phyloP scores from a whole-genome alignment of 2,797 vertebrate genomes.

The Peromyscus aztecus region DNA sequence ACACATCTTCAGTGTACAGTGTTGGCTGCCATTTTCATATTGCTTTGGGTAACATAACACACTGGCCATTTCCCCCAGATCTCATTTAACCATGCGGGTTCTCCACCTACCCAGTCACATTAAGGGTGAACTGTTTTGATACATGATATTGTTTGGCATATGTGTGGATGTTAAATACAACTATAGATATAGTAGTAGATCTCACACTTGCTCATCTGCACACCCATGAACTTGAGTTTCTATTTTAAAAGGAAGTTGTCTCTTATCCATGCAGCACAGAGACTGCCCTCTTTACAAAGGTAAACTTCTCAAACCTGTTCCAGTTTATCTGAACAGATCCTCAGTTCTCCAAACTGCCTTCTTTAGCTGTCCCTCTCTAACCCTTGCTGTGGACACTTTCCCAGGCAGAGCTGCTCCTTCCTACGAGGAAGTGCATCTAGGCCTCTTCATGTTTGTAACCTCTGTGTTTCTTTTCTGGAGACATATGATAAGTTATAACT shows the following conservation, averaged over 20 bases:
- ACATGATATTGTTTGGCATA: not conserved
- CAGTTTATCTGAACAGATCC: not conserved
- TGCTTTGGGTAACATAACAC: not conserved
- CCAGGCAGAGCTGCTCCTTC: not conserved
- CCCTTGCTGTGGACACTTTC: not conserved
- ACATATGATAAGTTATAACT: not conserved
- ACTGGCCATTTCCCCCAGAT: not conserved
- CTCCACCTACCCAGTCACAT: not conserved
- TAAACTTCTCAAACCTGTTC: not conserved
- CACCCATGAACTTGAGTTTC: not conserved
- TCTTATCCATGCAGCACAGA: not conserved
- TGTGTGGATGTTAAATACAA: not conserved
- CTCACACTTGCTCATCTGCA: not conserved
- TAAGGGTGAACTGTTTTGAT: not conserved
- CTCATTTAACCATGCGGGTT: not conserved
- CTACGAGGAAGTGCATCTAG: not conserved
- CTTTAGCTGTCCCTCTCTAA: not conserved
- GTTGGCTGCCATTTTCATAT: not conserved
- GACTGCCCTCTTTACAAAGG: not conserved
- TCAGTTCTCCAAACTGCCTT: not conserved
- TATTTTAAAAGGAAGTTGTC: slow-evolving; percentile 1
- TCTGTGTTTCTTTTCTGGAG: not conserved
- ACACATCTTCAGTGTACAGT: not conserved
- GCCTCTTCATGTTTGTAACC: not conserved
- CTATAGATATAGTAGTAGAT: not conserved